phyloP scores from a whole-genome alignment of 2,888 invertebrate genomes.

The Sinelater perroti region DNA sequence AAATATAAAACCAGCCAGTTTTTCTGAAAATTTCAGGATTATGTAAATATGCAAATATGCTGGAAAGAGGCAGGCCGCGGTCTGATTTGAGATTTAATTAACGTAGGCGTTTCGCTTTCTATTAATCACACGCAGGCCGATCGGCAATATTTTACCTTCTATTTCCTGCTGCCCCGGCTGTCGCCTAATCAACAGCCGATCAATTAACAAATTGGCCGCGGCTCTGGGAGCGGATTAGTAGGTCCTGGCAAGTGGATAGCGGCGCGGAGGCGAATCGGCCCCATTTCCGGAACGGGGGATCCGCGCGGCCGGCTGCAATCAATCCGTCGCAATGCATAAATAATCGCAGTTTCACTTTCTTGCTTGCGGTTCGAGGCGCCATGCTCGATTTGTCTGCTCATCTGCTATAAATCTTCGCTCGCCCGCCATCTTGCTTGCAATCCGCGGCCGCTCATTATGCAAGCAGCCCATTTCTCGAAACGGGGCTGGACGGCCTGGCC shows the following conservation, averaged over 20 bases:
- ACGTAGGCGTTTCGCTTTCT: constrained; percentile 7
- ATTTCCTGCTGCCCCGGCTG: not conserved
- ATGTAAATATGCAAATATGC: not conserved
- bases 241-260: constrained; percentile 7
- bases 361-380: constrained; percentile 21
- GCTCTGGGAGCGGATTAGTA: not conserved
- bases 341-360: constrained; percentile 30
- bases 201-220: not conserved
- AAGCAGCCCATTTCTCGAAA: too few species aligned
- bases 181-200: not conserved
- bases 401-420: not conserved
- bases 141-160: not conserved
- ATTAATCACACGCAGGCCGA: not conserved
- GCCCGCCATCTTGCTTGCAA: too few species aligned
- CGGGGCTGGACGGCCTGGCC: too few species aligned
- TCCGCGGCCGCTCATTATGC: too few species aligned
- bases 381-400: constrained; percentile 23
- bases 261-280: too few species aligned
- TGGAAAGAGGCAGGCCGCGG: not conserved
- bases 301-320: too few species aligned
- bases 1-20: too few species aligned
- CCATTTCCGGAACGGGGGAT: constrained; percentile 16
- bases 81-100: constrained; percentile 6
- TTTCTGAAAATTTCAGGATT: too few species aligned
- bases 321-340: constrained; percentile 17